phyloP scores from a whole-genome alignment of 2,797 vertebrate genomes.

The Philypnodon macrostomus region DNA sequence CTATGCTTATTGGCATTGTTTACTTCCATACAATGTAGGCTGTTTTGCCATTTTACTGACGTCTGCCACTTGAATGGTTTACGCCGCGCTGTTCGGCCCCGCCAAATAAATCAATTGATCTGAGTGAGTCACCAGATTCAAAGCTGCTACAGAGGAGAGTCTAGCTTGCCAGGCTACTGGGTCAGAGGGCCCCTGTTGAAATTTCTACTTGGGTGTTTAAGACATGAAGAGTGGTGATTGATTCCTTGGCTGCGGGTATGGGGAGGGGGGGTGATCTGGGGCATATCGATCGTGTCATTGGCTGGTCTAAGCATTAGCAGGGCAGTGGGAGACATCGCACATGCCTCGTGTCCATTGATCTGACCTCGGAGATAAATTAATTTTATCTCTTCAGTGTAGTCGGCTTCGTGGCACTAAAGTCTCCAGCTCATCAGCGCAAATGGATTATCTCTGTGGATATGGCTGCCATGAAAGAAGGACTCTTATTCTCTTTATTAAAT shows the following conservation, averaged over 20 bases:
- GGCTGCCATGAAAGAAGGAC: constrained; percentile 4
- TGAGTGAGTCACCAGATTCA: too few relatives aligned
- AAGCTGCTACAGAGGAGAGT: too few relatives aligned
- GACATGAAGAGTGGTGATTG: constrained; percentile 25
- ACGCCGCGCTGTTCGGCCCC: too few relatives aligned
- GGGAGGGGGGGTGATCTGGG: not conserved
- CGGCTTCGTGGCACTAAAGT: constrained; percentile 8
- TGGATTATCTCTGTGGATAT: constrained; percentile 30
- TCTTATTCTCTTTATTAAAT: constrained; percentile 28
- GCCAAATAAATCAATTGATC: too few relatives aligned
- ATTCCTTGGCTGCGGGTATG: constrained; percentile 24
- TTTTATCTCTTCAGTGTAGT: constrained; percentile 23
- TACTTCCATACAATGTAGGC: too few relatives aligned
- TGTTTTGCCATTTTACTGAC: too few relatives aligned
- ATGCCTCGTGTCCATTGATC: constrained; percentile 40
- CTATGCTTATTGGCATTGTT: too few relatives aligned
- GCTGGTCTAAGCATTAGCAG: constrained; percentile 14
- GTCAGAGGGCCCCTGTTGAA: constrained; percentile 4
- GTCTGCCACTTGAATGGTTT: too few relatives aligned
- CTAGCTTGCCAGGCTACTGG: too few relatives aligned
- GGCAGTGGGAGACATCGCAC: constrained; percentile 20
- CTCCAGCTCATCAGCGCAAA: constrained; percentile 26
- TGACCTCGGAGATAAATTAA: constrained; percentile 36
- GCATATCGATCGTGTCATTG: constrained; percentile 38
- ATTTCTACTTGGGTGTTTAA: constrained; percentile 15